Evolutionary conservation across 2,113 vertebrate species (phyloP).

Genomic region (Morone chrysops): DNA sequence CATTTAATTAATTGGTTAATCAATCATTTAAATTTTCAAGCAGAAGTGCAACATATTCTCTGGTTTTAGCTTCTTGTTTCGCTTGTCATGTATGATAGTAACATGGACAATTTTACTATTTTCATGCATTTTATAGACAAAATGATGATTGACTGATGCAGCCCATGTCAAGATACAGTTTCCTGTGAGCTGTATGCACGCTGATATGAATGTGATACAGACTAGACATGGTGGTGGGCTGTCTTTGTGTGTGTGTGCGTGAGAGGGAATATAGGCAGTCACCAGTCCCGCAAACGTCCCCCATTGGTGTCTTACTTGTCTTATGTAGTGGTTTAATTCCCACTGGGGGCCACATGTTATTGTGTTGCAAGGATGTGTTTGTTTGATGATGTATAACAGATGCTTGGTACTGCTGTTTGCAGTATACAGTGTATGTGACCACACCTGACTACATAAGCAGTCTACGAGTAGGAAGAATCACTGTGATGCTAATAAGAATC

Average conservation of each 20-base stretch:
- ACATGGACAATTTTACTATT: not conserved
- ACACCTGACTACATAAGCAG: slow-evolving; percentile 11
- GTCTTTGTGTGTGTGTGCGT: not conserved
- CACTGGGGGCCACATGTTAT: not conserved
- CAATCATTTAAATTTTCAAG: not conserved
- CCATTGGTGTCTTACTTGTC: not conserved
- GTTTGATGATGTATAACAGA: not conserved
- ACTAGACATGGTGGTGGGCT: not conserved
- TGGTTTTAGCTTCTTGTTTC: not conserved
- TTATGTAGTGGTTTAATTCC: not conserved
- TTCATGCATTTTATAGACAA: not conserved
- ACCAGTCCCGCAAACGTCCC: not conserved
- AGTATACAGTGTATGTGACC: not conserved
- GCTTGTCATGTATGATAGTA: no score
- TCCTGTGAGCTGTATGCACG: not conserved
- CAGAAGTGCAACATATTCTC: not conserved
- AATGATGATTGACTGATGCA: not conserved
- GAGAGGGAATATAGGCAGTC: not conserved
- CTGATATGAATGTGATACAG: not conserved
- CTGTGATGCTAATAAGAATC: slow-evolving; percentile 7
- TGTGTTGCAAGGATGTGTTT: not conserved
- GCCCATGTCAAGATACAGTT: not conserved
- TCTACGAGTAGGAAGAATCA: not conserved
- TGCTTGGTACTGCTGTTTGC: not conserved
- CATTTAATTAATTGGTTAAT: not conserved